Evolutionary conservation across 2,888 invertebrate genomes (phyloP).

Genomic region (Ligdia adustata): DNA sequence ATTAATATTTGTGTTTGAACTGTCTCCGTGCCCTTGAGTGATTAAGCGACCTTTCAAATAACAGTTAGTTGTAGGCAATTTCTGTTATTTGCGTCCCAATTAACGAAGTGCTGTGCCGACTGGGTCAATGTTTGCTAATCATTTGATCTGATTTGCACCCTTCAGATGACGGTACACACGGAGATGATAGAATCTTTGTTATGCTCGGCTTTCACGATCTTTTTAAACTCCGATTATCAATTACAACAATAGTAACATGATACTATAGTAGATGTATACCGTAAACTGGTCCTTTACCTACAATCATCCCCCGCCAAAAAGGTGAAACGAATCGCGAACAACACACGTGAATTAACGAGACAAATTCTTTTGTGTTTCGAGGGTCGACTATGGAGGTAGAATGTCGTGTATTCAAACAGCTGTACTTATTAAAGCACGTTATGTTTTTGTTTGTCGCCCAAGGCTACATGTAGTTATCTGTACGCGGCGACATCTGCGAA

Average conservation of each 20-base stretch:
- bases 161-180: background rate
- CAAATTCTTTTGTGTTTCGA: conserved; percentile 63
- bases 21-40: conserved; percentile 76
- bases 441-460: conserved; percentile 56
- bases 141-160: conserved; percentile 37
- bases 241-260: conserved; percentile 71
- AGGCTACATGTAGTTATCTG: conserved; percentile 54
- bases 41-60: conserved; percentile 77
- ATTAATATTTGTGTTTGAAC: conserved; percentile 82
- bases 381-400: conserved; percentile 42
- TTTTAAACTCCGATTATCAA: too few relatives aligned
- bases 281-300: conserved; percentile 75
- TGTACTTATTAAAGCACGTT: conserved; percentile 54
- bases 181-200: too few relatives aligned
- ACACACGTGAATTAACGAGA: conserved; percentile 74
- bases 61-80: conserved; percentile 70
- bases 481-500: conserved; percentile 65
- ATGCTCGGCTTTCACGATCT: too few relatives aligned
- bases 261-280: conserved; percentile 74
- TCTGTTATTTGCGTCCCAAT: conserved; percentile 65
- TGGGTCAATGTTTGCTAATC: conserved; percentile 45
- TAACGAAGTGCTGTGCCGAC: conserved; percentile 41
- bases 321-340: conserved; percentile 77
- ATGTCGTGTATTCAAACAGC: conserved; percentile 34
- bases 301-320: conserved; percentile 62